These are phyloP conservation scores for Xenopus borealis DNA, from an alignment of 2,113 vertebrate genomes.

Conservation along the genomic window DNA sequence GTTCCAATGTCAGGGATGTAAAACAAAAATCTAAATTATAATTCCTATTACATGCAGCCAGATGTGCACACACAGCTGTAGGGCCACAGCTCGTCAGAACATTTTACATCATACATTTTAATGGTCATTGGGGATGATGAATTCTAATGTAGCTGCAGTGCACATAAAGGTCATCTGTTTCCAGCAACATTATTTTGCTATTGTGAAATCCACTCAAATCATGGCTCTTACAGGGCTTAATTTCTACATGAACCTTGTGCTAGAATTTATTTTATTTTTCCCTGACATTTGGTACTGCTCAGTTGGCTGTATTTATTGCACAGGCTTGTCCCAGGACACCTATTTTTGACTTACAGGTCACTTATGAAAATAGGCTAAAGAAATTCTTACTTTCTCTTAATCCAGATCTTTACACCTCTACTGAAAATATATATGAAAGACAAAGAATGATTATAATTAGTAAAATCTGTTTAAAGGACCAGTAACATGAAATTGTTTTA, in stretches of 20 bases:
- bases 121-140: neutral
- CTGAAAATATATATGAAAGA: no score
- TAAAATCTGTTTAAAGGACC: no score
- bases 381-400: no score
- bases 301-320: slow-evolving; percentile 45
- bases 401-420: no score
- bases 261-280: neutral
- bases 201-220: neutral
- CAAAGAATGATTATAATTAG: no score
- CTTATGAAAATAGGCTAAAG: slow-evolving; percentile 20
- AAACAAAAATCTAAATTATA: no score
- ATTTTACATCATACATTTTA: neutral
- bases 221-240: neutral
- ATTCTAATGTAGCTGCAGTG: neutral
- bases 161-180: neutral
- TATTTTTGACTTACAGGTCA: slow-evolving; percentile 47
- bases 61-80: no score
- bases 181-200: neutral
- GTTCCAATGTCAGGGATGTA: no score
- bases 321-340: slow-evolving; percentile 55
- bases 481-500: no score
- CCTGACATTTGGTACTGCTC: neutral
- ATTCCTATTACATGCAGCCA: no score
- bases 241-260: neutral
- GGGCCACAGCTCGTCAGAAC: neutral